These are phyloP conservation scores for Apis florea DNA, from an alignment of 1,140 invertebrate species.

Conservation along the genomic window DNA sequence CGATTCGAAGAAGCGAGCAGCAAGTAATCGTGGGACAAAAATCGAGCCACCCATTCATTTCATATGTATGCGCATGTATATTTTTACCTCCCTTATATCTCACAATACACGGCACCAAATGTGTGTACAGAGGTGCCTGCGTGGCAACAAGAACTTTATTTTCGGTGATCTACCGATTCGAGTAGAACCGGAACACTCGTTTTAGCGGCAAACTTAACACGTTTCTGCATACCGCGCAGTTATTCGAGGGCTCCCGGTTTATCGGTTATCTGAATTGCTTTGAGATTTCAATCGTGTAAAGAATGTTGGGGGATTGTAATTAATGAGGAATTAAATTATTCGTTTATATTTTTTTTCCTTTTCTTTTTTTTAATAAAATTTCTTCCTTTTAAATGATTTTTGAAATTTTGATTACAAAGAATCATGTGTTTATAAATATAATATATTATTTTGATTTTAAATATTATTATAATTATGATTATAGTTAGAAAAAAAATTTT, in stretches of 20 bases:
- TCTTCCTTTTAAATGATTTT: too few relatives aligned
- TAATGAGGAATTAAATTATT: not conserved
- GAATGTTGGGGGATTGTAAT: not conserved
- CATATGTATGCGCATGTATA: constrained; percentile 38
- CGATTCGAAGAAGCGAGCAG: constrained; percentile 47
- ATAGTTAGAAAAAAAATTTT: too few relatives aligned
- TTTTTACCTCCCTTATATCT: constrained; percentile 53
- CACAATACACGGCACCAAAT: constrained; percentile 16
- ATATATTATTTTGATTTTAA: too few relatives aligned
- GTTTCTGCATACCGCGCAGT: not conserved
- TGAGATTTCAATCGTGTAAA: not conserved
- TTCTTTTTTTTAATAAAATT: too few relatives aligned
- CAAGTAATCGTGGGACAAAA: constrained; percentile 51
- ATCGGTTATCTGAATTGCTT: constrained; percentile 10
- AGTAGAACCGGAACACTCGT: constrained; percentile 15
- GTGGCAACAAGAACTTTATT: constrained; percentile 30
- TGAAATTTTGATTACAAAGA: too few relatives aligned
- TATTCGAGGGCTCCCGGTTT: not conserved
- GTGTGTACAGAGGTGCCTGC: constrained; percentile 23
- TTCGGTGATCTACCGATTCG: constrained; percentile 37
- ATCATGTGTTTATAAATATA: too few relatives aligned
- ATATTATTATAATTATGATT: too few relatives aligned
- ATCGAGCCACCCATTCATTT: constrained; percentile 41
- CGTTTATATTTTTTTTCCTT: too few relatives aligned
- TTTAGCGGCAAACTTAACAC: constrained; percentile 39